phyloP scores from a whole-genome alignment of 2,888 invertebrate genomes.

The Cephus spinipes region DNA sequence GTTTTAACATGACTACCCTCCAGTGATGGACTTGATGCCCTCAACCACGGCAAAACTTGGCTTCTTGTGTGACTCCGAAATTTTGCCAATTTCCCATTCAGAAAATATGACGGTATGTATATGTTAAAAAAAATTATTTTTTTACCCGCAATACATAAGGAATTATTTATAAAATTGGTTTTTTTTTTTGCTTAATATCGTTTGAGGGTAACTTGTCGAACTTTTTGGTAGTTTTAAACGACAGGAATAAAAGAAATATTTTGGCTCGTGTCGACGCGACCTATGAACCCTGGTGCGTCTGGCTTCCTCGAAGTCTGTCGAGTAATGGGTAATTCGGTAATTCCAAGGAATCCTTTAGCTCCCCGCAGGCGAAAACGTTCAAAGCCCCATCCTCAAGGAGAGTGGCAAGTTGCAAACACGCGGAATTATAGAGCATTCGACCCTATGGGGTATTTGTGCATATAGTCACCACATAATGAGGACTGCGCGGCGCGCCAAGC shows the following conservation, averaged over 20 bases:
- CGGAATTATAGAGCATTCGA: background rate
- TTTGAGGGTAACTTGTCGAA: background rate
- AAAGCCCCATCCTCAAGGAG: background rate
- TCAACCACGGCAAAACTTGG: background rate
- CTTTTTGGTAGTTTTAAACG: background rate
- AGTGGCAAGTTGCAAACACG: background rate
- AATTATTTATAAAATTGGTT: background rate
- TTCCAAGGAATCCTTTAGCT: background rate
- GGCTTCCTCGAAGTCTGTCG: background rate
- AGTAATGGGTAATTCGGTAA: background rate
- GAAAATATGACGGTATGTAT: background rate
- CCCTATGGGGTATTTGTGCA: background rate
- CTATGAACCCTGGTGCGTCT: background rate
- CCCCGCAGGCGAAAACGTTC: background rate
- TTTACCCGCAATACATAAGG: background rate
- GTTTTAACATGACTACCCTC: background rate
- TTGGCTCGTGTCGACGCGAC: background rate
- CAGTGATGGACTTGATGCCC: background rate
- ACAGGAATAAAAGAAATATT: background rate
- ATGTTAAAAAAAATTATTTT: background rate
- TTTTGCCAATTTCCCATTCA: background rate
- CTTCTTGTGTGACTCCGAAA: background rate
- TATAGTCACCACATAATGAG: constrained; percentile 42
- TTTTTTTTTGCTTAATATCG: background rate
- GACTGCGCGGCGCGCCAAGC: constrained; percentile 43